Conservation (phyloP, 2,797 vertebrate genomes). For the Alca torda region DNA sequence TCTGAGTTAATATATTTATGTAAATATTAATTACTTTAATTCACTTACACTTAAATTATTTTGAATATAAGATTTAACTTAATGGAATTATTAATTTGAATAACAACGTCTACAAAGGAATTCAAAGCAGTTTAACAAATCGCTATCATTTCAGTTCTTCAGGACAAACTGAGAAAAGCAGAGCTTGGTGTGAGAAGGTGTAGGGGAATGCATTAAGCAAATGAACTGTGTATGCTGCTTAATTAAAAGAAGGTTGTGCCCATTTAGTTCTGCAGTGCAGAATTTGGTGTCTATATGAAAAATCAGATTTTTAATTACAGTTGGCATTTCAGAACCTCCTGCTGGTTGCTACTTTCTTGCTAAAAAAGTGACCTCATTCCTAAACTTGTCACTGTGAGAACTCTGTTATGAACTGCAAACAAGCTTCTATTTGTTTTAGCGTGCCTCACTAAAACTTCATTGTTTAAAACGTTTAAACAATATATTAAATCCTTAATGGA, state of each 20-base stretch:
- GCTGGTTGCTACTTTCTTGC: constrained; percentile 16
- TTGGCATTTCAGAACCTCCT: constrained; percentile 50
- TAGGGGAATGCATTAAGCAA: neutral
- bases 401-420: neutral
- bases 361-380: constrained; percentile 61
- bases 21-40: neutral
- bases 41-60: constrained; percentile 22
- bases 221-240: constrained; percentile 2
- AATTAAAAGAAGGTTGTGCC: constrained; percentile 23
- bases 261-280: neutral
- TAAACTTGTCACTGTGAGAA: constrained; percentile 11
- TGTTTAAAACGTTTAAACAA: constrained; percentile 34
- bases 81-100: constrained; percentile 40
- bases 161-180: neutral
- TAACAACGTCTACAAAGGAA: constrained; percentile 17
- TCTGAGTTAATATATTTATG: neutral
- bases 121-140: neutral
- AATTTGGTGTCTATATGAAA: constrained; percentile 31
- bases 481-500: neutral
- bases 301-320: constrained; percentile 56
- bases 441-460: neutral
- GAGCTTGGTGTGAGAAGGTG: neutral
- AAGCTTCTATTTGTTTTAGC: constrained; percentile 21
- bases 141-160: neutral
- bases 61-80: constrained; percentile 13